These are phyloP conservation scores for Xerus rutilus DNA, from an alignment of 2,797 vertebrate genomes.

Conservation along the genomic window DNA sequence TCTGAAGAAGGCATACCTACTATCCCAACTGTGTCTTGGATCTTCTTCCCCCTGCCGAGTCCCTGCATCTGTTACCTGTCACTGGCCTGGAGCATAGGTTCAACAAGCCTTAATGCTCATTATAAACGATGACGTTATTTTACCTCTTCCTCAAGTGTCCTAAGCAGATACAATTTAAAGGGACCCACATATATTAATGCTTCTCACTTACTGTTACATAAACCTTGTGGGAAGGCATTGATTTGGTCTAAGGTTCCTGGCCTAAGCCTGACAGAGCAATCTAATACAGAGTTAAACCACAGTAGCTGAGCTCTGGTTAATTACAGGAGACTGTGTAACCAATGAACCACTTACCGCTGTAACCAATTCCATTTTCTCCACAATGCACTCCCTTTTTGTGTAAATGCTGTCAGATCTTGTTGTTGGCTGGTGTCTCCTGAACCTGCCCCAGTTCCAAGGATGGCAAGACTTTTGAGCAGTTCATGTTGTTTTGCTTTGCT, in stretches of 20 bases:
- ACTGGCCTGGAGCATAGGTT: no score
- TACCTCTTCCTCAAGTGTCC: not conserved
- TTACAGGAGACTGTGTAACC: not conserved
- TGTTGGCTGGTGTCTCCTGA: not conserved
- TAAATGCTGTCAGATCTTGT: not conserved
- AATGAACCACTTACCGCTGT: not conserved
- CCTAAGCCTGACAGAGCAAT: not conserved
- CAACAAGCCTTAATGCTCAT: no score
- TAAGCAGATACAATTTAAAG: not conserved
- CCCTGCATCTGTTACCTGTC: no score
- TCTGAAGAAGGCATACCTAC: no score
- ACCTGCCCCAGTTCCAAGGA: not conserved
- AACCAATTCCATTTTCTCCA: not conserved
- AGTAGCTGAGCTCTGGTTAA: not conserved
- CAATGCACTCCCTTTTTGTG: not conserved
- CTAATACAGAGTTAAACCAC: not conserved
- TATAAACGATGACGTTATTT: not conserved
- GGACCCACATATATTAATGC: accelerated
- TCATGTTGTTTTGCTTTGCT: not conserved
- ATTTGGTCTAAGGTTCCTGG: not conserved
- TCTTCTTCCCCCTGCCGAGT: no score
- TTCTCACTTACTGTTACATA: not conserved
- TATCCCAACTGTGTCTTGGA: no score
- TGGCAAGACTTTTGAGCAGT: not conserved
- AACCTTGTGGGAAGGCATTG: not conserved